Evolutionary conservation across 1,140 invertebrate species (phyloP).

Genomic region (Trichoplusia ni): DNA sequence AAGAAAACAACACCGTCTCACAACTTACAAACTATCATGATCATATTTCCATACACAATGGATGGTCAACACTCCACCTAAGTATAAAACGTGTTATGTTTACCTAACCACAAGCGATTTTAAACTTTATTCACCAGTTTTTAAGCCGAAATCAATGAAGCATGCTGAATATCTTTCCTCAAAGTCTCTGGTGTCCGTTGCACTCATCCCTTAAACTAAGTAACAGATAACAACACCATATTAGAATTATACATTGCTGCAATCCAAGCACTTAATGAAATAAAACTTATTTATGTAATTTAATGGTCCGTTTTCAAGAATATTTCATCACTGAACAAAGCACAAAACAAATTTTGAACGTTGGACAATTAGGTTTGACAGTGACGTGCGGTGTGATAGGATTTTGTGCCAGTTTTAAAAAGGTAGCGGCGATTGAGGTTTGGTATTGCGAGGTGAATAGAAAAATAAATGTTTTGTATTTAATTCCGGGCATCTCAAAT

Average conservation of each 20-base stretch:
- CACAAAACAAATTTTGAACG: slow-evolving; percentile 39
- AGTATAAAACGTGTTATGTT: not conserved
- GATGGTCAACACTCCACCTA: not conserved
- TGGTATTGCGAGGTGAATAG: too few relatives aligned
- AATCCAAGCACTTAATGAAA: slow-evolving; percentile 7
- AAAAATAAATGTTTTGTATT: too few relatives aligned
- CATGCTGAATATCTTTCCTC: slow-evolving; percentile 70
- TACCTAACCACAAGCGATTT: not conserved
- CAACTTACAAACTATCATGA: too few relatives aligned
- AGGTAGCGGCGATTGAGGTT: not conserved
- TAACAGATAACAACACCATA: slow-evolving; percentile 15
- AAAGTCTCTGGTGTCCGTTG: slow-evolving; percentile 61
- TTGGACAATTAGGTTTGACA: slow-evolving; percentile 14
- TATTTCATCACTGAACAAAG: slow-evolving; percentile 18
- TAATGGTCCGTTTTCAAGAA: slow-evolving; percentile 1
- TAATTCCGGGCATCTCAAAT: too few relatives aligned
- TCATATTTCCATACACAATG: too few relatives aligned
- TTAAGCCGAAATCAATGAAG: slow-evolving; percentile 68
- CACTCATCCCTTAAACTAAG: slow-evolving; percentile 58
- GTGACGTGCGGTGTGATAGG: not conserved
- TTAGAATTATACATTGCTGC: slow-evolving; percentile 40
- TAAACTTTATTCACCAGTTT: slow-evolving; percentile 56
- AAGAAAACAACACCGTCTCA: too few relatives aligned
- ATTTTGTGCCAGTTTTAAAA: slow-evolving; percentile 16
- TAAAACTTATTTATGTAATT: not conserved